Percentiles rank a stretch among this genome's conserved stretches.
Conservation (phyloP, 2,113 vertebrate species). For the Phoxinus phoxinus region DNA sequence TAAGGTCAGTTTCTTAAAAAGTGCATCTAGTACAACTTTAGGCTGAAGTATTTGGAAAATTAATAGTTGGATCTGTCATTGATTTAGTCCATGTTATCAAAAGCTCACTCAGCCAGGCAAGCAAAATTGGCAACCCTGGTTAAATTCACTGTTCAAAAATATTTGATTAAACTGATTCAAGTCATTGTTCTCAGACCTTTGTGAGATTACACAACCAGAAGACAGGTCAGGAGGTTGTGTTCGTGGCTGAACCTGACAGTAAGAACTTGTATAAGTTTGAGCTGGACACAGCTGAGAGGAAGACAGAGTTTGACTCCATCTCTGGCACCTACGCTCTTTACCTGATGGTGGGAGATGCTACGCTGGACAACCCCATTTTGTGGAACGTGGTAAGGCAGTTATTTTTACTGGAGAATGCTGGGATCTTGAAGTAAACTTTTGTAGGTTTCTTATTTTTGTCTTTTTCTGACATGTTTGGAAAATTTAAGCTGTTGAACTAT, state of each 20-base stretch:
- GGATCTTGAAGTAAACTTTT: neutral
- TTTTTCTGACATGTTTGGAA: neutral
- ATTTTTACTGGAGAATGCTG: slow-evolving; percentile 34
- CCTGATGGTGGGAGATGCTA: slow-evolving; percentile 95
- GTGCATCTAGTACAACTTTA: too few relatives aligned
- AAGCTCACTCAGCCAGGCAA: neutral
- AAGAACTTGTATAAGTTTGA: slow-evolving; percentile 98
- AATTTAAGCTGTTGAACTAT: neutral
- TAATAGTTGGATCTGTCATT: neutral
- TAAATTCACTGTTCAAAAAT: neutral
- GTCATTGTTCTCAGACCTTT: slow-evolving; percentile 84
- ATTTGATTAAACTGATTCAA: neutral
- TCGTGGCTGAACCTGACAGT: slow-evolving; percentile 95
- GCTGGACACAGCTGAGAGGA: slow-evolving; percentile 91
- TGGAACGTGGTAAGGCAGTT: slow-evolving; percentile 90
- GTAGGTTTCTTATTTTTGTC: neutral
- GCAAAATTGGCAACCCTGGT: neutral
- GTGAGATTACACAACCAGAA: slow-evolving; percentile 96
- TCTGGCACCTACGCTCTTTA: slow-evolving; percentile 94
- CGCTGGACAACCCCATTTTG: slow-evolving; percentile 94
- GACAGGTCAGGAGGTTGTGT: slow-evolving; percentile 97
- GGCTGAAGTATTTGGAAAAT: too few relatives aligned
- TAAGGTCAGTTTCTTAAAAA: too few relatives aligned
- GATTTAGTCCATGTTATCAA: neutral
- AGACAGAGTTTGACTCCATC: slow-evolving; percentile 92